Evolutionary conservation across 2,797 vertebrate genomes (phyloP).

Genomic region (Cichlasoma orientale): DNA sequence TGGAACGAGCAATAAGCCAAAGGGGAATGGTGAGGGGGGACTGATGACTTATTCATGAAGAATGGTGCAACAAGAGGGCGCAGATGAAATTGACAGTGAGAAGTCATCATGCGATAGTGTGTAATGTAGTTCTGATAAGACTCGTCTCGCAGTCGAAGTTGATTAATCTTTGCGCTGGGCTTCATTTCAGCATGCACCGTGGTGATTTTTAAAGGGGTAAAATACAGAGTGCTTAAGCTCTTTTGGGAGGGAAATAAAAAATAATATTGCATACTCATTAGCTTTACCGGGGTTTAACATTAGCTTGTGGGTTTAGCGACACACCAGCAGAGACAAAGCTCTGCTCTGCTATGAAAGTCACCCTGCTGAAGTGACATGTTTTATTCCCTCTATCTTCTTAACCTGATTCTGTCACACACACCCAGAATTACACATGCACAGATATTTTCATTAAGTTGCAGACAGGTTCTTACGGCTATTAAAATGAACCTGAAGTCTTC

Average conservation of each 20-base stretch:
- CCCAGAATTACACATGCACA: constrained; percentile 37
- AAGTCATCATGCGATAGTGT: constrained; percentile 34
- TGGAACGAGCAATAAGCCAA: constrained; percentile 65
- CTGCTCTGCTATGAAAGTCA: constrained; percentile 50
- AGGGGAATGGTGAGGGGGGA: constrained; percentile 52
- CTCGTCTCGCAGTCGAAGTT: constrained; percentile 33
- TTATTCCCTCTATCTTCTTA: constrained; percentile 68
- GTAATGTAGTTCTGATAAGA: constrained; percentile 42
- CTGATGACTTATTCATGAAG: constrained; percentile 81
- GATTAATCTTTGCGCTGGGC: constrained; percentile 38
- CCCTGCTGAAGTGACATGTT: constrained; percentile 59
- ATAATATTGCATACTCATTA: constrained; percentile 40
- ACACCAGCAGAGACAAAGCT: constrained; percentile 47
- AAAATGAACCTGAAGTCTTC: constrained; percentile 47
- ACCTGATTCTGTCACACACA: constrained; percentile 77
- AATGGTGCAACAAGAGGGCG: constrained; percentile 57
- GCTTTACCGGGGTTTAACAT: constrained; percentile 23
- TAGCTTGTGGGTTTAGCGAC: constrained; percentile 52
- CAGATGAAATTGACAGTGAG: constrained; percentile 67
- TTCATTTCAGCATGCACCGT: not conserved
- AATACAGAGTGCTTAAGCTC: constrained; percentile 3
- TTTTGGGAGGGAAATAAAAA: constrained; percentile 2
- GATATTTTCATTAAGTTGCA: constrained; percentile 53
- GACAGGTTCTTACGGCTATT: constrained; percentile 44
- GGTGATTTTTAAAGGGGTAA: constrained; percentile 11